phyloP scores from a whole-genome alignment of 2,113 vertebrate species.

The Cyanoderma ruficeps region DNA sequence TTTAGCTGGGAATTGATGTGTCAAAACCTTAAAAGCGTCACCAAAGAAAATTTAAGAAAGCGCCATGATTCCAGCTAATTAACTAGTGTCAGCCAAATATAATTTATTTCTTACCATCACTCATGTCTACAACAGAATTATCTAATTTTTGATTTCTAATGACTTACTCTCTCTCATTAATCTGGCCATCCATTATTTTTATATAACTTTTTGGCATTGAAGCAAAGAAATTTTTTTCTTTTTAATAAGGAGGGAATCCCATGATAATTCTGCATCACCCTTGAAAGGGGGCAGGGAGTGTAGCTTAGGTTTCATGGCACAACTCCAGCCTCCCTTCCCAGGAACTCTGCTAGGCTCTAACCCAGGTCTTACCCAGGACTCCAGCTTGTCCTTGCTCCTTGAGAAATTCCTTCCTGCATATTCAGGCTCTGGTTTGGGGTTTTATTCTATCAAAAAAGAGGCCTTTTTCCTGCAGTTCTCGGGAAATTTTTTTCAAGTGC shows the following conservation, averaged over 20 bases:
- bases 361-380: background rate
- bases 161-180: constrained; percentile 68
- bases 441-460: background rate
- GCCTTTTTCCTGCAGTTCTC: background rate
- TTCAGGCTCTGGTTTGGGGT: background rate
- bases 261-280: background rate
- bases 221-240: constrained; percentile 22
- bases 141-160: constrained; percentile 69
- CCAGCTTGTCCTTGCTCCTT: background rate
- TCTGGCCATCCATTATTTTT: constrained; percentile 67
- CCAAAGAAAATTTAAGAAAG: constrained; percentile 72
- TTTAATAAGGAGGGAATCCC: constrained; percentile 13
- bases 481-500: background rate
- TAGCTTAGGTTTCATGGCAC: background rate
- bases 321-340: background rate
- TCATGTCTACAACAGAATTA: constrained; percentile 65
- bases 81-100: constrained; percentile 69
- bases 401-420: background rate
- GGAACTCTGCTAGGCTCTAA: background rate
- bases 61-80: constrained; percentile 74
- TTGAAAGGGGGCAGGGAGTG: background rate
- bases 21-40: constrained; percentile 72
- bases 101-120: constrained; percentile 70
- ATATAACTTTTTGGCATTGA: constrained; percentile 58
- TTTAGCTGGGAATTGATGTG: constrained; percentile 73